Conservation (phyloP, 2,797 vertebrate species). For the Neoniphon sammara region DNA sequence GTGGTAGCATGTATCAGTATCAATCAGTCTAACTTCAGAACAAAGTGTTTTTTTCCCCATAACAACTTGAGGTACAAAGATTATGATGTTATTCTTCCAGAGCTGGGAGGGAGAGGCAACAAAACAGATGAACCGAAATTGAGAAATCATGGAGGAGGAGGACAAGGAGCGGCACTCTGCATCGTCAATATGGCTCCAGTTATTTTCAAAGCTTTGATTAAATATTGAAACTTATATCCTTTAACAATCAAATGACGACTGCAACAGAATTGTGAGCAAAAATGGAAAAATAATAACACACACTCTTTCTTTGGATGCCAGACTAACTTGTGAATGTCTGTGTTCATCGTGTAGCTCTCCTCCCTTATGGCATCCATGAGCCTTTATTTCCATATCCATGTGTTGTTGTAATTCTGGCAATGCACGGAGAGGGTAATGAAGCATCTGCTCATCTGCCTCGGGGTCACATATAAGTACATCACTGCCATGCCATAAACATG, state of each 20-base stretch:
- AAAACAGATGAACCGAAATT: background rate
- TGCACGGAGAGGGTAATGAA: slow-evolving; percentile 72
- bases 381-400: slow-evolving; percentile 60
- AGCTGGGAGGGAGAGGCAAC: background rate
- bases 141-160: background rate
- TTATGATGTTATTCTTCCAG: background rate
- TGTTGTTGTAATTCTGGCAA: slow-evolving; percentile 65
- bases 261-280: background rate
- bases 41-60: no score
- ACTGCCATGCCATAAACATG: slow-evolving; percentile 66
- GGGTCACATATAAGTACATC: slow-evolving; percentile 74
- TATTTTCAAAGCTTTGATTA: background rate
- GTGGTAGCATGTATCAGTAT: no score
- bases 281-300: slow-evolving; percentile 4
- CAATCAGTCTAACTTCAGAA: no score
- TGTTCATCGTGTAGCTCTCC: slow-evolving; percentile 35
- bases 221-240: background rate
- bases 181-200: background rate
- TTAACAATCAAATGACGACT: background rate
- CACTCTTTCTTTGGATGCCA: background rate
- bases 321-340: slow-evolving; percentile 18
- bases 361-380: slow-evolving; percentile 24
- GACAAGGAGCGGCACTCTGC: background rate
- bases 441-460: slow-evolving; percentile 73
- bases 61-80: background rate